Base-by-base conservation (phyloP, 2,113 vertebrate species). In the Mesocricetus auratus region DNA sequence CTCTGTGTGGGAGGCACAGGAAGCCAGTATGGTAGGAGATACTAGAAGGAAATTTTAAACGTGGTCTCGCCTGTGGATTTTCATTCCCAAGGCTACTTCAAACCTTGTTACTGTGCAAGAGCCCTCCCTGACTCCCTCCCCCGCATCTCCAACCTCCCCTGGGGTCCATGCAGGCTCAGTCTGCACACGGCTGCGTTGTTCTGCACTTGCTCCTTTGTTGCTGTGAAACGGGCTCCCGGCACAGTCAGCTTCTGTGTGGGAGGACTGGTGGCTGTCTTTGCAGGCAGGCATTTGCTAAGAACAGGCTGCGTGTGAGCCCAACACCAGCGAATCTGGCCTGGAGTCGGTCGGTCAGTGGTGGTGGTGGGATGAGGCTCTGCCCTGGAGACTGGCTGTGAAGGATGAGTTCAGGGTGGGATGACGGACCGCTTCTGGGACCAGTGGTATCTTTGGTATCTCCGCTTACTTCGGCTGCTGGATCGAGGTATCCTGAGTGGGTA, bases 391-490 rank as follows among this genome's bases (percentile, higher is more conserved):
- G 97, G 91, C 92, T 93, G 96, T 98, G 97, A 98, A 98, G 97
- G 97, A 98, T 98, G 97, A 97, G 96, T 98, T 98, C 97, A 95
- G 95, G 97, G 97, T 94, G 97, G 97, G 97, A 98, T 98, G 97
- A 97, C 97, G 96, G 97, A 98, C 97, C 97, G 97, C 97, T 98
- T 98, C 96, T 98, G 97, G 97, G 97, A 98, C 91, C 97, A 98
- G 97, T 98, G 97, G 97, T 98, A 98, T 98, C 97, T 98, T 58
- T 98, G 97, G 97, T 98, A 98, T 97, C 97, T 98, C 53, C 97
- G 97, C 86, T 91, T 98, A 81, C 97, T 98, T 89, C 97, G 97
- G 96, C 96, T 98, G 89, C 96, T 98, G 96, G 97, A 98, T 95
- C 97, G 97, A 98, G 97, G 97, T 98, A 98, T 96, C 81, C 68